Evolutionary conservation across 2,797 vertebrate genomes (phyloP), one percentile per base, ranked within the genome.

Genomic region (Clamator glandarius): DNA sequence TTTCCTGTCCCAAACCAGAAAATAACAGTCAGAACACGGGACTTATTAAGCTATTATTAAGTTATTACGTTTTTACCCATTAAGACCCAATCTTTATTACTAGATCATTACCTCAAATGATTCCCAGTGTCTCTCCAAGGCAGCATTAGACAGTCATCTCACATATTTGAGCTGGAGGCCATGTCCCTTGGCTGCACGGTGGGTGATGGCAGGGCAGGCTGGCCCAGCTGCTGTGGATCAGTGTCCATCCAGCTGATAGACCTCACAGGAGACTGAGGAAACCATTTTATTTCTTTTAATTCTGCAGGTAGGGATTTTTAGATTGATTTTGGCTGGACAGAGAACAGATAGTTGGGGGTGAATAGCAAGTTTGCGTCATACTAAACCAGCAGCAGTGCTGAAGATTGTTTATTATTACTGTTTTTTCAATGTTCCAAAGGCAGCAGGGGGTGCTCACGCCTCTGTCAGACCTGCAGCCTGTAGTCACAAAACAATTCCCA

Each of bases 161-260:
- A 10, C 0, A 8, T 19, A 16, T 5, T 1, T 12, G 59, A 63
- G 51, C 31, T 5, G 9, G 23, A 58, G 64, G 41, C 25, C 10
- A 2, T 2, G 13, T 24, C 44, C 59, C 42, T 35, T 2, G 3
- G 24, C 5, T 10, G 7, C 2, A 2, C 2, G 17, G 36, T 48
- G 5, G 36, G 35, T 0, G 2, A 31, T 13, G 42, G 61, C 33
- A n/a, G 8, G 58, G 39, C 16, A 54, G 52, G 29, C 16, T 33
- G 29, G 57, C 57, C 52, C 29, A 1, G 2, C 1, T 0, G 31
- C 21, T 25, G 25, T 6, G 0, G 8, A 6, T 17, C 1, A 0
- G 14, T 1, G 0, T 16, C 3, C 15, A 16, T 13, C 42, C 15
- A 19, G 36, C 44, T 3, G 1, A 29, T 2, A 1, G 28, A 46